Evolutionary conservation across 1,140 invertebrate genomes (phyloP), one percentile per base, ranked within the genome.

Genomic region (Sinonovacula constricta): DNA sequence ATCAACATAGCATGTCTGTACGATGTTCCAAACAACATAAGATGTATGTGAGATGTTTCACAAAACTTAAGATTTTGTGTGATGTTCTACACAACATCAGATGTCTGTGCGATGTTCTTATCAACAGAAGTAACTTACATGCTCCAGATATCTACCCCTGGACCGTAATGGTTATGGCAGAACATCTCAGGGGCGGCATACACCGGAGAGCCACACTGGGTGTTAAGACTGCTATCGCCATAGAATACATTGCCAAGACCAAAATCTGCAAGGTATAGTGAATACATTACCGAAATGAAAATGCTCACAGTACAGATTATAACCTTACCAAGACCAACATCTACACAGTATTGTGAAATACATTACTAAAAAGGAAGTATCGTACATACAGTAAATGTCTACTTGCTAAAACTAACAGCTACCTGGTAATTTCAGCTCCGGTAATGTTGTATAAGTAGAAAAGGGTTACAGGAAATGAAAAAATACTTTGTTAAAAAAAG

Each of bases 111-210:
- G n/a, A n/a, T n/a, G n/a, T n/a, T n/a, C n/a, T n/a, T n/a, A n/a
- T n/a, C n/a, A n/a, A n/a, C n/a, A n/a, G n/a, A n/a, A 45, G 39
- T 78, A 15, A 22, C 86, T 87, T 81, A 91, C 90, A 91, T 78
- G 78, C 89, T 90, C 90, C 90, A 91, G 10, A 91, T 82, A 68
- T 91, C 90, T 3, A 90, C 89, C 12, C 84, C 80, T 1, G 83
- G 72, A 33, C 90, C 89, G 65, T 91, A 90, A 39, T 87, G 86
- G 60, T 85, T 82, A 57, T 88, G 87, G 49, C 81, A 85, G 59
- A 91, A 86, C 12, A 91, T 83, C 79, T 91, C 90, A 4, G 90
- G 90, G 1, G 89, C 89, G 4, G 89, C 86, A 66, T 91, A 91
- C 0, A 87, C 87, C 18, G 90, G 90, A 15, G 88, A 89, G 1